Percentiles rank a stretch among this genome's conserved stretches.
These are phyloP conservation scores for Dermatemys mawii DNA, from an alignment of 2,113 vertebrate genomes.

Conservation along the genomic window DNA sequence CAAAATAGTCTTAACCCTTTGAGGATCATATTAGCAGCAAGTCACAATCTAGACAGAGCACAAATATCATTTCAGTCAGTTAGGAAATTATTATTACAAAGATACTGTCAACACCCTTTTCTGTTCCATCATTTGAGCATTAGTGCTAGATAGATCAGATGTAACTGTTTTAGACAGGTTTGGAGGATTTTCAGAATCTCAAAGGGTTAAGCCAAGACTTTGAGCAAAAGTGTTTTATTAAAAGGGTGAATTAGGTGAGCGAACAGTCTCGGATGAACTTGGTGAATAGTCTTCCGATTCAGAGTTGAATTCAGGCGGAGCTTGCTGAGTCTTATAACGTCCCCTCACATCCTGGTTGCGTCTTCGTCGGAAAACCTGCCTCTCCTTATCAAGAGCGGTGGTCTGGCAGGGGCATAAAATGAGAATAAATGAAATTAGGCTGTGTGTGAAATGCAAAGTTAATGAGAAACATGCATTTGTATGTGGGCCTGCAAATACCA, in stretches of 20 bases:
- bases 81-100: constrained; percentile 73
- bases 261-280: constrained; percentile 92
- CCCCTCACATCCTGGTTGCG: constrained; percentile 93
- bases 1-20: constrained; percentile 83
- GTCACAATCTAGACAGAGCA: constrained; percentile 73
- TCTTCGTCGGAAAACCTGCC: constrained; percentile 98
- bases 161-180: constrained; percentile 72
- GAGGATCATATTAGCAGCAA: constrained; percentile 81
- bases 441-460: constrained; percentile 66
- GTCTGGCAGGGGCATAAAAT: constrained; percentile 91
- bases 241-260: constrained; percentile 95
- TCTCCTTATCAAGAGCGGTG: constrained; percentile 99
- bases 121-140: constrained; percentile 59
- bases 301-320: constrained; percentile 88
- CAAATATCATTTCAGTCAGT: constrained; percentile 64
- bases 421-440: constrained; percentile 86
- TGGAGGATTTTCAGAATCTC: constrained; percentile 77
- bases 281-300: constrained; percentile 95
- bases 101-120: constrained; percentile 74
- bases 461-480: constrained; percentile 59
- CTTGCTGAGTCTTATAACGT: constrained; percentile 78
- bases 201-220: constrained; percentile 84
- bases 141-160: constrained; percentile 70
- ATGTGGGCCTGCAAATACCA: constrained; percentile 44
- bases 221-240: constrained; percentile 83